Percentiles rank a stretch among this genome's conserved stretches.
Evolutionary conservation across 2,113 vertebrate species (phyloP).

Genomic region (Merops nubicus): DNA sequence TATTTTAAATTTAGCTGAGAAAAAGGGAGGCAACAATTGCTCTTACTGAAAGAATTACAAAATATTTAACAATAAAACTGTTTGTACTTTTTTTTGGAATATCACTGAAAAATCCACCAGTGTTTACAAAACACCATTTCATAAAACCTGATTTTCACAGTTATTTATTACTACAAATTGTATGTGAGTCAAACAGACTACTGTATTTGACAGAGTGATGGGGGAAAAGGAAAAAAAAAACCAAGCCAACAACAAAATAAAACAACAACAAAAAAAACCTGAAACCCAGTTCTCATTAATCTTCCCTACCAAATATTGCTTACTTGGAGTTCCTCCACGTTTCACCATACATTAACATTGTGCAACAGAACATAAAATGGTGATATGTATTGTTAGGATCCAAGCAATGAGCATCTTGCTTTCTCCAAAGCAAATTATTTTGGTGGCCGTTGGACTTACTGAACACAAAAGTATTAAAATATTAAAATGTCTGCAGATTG

Average conservation of each 20-base stretch:
- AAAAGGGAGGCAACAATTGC: neutral
- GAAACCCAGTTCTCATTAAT: neutral
- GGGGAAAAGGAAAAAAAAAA: no score
- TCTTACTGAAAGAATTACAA: neutral
- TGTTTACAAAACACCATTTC: neutral
- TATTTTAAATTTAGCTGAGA: neutral
- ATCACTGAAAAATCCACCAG: neutral
- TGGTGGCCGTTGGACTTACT: neutral
- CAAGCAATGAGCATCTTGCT: neutral
- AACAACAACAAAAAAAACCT: no score
- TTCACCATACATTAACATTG: neutral
- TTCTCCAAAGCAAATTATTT: neutral
- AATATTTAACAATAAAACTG: neutral
- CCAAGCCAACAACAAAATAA: no score
- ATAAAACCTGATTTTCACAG: neutral
- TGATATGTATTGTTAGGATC: neutral
- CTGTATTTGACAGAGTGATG: neutral
- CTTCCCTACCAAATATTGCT: neutral
- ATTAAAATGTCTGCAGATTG: neutral
- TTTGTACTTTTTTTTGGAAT: neutral
- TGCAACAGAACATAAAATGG: neutral
- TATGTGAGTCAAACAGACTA: neutral
- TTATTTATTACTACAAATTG: neutral
- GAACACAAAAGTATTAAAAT: neutral
- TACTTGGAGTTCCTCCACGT: neutral